Percentiles rank a stretch among this genome's conserved stretches.
These are phyloP conservation scores for Penaeus monodon DNA, from an alignment of 2,888 invertebrate species.

Conservation along the genomic window DNA sequence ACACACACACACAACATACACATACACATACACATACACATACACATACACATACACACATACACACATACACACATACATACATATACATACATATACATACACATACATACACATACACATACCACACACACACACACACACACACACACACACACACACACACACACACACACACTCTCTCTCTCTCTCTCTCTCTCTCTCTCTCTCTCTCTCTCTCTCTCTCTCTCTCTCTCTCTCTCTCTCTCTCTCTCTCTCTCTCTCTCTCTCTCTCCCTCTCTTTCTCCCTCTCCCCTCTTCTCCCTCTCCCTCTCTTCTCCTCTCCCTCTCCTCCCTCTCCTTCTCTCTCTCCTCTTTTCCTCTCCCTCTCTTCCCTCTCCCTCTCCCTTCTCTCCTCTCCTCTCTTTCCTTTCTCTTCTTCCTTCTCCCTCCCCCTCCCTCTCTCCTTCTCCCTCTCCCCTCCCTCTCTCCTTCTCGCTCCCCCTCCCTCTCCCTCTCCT, in stretches of 20 bases:
- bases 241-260: background rate
- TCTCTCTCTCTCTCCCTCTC: background rate
- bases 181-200: background rate
- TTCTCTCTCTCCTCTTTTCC: too few relatives aligned
- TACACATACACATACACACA: slow-evolving; percentile 6
- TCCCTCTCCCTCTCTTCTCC: background rate
- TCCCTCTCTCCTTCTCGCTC: background rate
- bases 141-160: too few relatives aligned
- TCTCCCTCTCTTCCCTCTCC: background rate
- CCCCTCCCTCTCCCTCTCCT: too few relatives aligned
- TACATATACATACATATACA: background rate
- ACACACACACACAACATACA: too few relatives aligned
- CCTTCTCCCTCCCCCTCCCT: background rate
- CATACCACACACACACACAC: too few relatives aligned
- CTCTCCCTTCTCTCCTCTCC: background rate
- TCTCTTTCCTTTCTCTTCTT: background rate
- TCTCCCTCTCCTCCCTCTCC: background rate
- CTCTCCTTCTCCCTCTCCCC: background rate
- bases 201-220: background rate
- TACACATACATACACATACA: background rate
- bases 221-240: background rate
- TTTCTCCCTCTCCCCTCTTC: background rate
- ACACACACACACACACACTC: too few relatives aligned
- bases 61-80: background rate
- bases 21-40: too few relatives aligned